These are phyloP conservation scores for Steinernema khuongi DNA, from an alignment of 1,140 invertebrate species.

Conservation along the genomic window DNA sequence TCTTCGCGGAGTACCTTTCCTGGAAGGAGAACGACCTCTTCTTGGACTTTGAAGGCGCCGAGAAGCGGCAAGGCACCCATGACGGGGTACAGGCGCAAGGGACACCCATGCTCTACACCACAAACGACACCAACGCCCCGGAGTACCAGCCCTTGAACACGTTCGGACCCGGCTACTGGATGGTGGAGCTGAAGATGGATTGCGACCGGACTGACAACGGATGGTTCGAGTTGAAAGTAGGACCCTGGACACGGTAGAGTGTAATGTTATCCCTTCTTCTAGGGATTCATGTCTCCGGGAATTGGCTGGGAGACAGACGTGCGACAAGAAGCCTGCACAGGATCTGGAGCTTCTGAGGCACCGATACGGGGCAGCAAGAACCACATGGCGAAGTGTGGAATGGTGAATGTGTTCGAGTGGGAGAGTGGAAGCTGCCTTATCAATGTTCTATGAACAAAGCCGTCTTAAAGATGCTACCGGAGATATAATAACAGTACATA, in stretches of 20 bases:
- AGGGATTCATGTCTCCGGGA: conserved; percentile 44
- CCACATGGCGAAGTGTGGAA: conserved; percentile 61
- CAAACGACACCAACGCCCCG: conserved; percentile 52
- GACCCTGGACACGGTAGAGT: background rate
- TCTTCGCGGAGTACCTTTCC: conserved; percentile 59
- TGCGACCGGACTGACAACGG: background rate
- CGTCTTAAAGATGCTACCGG: background rate
- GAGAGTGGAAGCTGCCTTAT: conserved; percentile 55
- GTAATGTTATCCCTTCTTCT: background rate
- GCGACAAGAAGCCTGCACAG: conserved; percentile 45
- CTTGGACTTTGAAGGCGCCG: conserved; percentile 61
- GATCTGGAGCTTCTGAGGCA: conserved; percentile 49
- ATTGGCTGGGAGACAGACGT: conserved; percentile 57
- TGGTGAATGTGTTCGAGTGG: conserved; percentile 61
- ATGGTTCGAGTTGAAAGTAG: conserved; percentile 28
- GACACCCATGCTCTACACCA: conserved; percentile 61
- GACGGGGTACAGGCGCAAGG: conserved; percentile 56
- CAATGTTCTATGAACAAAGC: conserved; percentile 35
- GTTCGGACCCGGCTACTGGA: conserved; percentile 62
- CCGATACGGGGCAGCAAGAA: conserved; percentile 58
- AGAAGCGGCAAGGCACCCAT: conserved; percentile 59
- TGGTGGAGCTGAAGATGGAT: conserved; percentile 16
- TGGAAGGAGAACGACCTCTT: conserved; percentile 60
- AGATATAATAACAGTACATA: too few relatives aligned
- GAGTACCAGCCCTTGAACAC: conserved; percentile 59